Evolutionary conservation across 1,140 invertebrate genomes (phyloP), one percentile per base, ranked within the genome.

Genomic region (Phymorhynchus buccinoides): DNA sequence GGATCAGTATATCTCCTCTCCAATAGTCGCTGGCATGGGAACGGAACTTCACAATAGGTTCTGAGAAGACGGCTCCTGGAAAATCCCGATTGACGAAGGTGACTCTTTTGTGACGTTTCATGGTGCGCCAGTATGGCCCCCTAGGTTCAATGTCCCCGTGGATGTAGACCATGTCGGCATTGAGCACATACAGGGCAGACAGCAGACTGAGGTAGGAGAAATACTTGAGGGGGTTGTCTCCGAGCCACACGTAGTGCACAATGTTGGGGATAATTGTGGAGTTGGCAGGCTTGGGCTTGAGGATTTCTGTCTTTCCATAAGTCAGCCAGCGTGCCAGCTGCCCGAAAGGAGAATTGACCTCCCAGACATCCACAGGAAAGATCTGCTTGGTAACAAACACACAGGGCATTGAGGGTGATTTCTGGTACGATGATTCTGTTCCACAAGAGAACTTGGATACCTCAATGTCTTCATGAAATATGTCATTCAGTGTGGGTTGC

Each of bases 21-120:
- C 88, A 56, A 41, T 89, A 80, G 82, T 90, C 89, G 83, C 89
- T 90, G 48, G 87, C 86, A 84, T 90, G 89, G 22, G 89, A 88
- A 4, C 62, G 66, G 80, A 68, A 85, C 41, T 84, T 81, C 56
- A 86, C 81, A 7, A 88, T 88, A 18, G 84, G 78, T n/a, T 89
- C 81, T 32, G 86, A 84, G 80, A 84, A 90, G 18, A 90, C 84
- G 39, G 81, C 62, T 18, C 42, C 37, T 52, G 89, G 89, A 44
- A 86, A 84, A 48, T 89, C 85, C 12, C 88, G 78, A 22, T 56
- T 81, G 27, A 89, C 80, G 56, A 90, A 88, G 22, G 86, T 80
- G 1, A 88, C 88, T 32, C 84, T 80, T 35, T 81, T 62, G 37
- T 87, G 56, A 12, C 44, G 18, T 78, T 86, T 80, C 3, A 86